These are phyloP conservation scores for Thryonomys swinderianus DNA, from an alignment of 2,113 vertebrate species.

Conservation along the genomic window DNA sequence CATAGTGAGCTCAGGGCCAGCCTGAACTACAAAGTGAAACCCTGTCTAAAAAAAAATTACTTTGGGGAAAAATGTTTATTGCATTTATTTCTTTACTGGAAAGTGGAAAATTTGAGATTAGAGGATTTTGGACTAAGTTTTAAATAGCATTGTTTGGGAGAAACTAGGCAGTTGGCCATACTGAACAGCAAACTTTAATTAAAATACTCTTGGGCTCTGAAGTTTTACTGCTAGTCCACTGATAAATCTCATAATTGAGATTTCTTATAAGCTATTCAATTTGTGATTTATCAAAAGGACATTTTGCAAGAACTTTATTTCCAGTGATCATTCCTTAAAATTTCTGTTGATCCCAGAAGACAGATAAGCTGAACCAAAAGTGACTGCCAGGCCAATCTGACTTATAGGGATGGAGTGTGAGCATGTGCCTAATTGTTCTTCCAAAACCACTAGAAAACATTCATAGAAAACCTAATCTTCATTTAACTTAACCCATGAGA, in stretches of 20 bases:
- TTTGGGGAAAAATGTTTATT: neutral
- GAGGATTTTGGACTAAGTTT: neutral
- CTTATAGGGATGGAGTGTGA: neutral
- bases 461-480: neutral
- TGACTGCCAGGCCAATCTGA: neutral
- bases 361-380: neutral
- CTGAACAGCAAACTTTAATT: neutral
- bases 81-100: neutral
- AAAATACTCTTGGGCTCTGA: constrained; percentile 1
- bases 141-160: neutral
- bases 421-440: neutral
- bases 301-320: constrained; percentile 43
- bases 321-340: neutral
- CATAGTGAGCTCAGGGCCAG: no score
- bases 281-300: neutral
- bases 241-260: neutral
- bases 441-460: neutral
- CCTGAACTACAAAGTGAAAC: no score
- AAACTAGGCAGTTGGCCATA: neutral
- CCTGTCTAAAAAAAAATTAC: no score
- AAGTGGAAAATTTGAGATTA: constrained; percentile 27
- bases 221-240: neutral
- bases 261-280: constrained; percentile 11
- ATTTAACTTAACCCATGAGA: neutral
- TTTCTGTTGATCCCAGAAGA: constrained; percentile 14